These are phyloP conservation scores for Cerceris rybyensis DNA, from an alignment of 2,888 invertebrate genomes.

Conservation along the genomic window DNA sequence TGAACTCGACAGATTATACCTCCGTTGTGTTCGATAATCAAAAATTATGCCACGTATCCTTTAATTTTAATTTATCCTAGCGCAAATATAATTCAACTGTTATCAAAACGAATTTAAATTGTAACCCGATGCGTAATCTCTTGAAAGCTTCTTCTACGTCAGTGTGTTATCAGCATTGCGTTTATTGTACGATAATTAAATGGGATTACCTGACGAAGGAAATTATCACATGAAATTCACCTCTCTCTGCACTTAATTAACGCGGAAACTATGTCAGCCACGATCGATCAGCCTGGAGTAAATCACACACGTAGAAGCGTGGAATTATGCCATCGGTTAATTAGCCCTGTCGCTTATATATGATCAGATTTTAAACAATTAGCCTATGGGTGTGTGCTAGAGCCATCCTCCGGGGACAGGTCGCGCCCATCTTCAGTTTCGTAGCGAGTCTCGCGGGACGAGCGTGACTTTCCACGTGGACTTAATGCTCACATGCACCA, in stretches of 20 bases:
- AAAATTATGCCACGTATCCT: background rate
- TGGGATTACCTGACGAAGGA: background rate
- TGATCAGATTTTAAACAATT: conserved; percentile 78
- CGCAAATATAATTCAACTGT: background rate
- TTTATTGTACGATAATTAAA: background rate
- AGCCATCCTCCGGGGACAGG: conserved; percentile 70
- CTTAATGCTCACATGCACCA: conserved; percentile 68
- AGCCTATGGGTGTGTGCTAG: conserved; percentile 70
- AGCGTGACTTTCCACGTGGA: conserved; percentile 70
- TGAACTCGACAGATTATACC: conserved; percentile 1
- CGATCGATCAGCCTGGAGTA: conserved; percentile 55
- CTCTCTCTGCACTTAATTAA: conserved; percentile 32
- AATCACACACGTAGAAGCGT: conserved; percentile 50
- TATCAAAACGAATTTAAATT: no score
- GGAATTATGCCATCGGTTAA: conserved; percentile 59
- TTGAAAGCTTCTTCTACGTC: no score
- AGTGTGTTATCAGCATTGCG: background rate
- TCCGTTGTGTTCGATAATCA: background rate
- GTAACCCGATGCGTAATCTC: no score
- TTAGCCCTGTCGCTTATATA: conserved; percentile 53
- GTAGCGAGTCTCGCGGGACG: conserved; percentile 63
- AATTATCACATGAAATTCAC: background rate
- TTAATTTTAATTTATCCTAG: background rate
- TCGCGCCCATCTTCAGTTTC: conserved; percentile 71
- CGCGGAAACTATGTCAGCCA: conserved; percentile 43